These are phyloP conservation scores for Ascidia mentula DNA, from an alignment of 23 tunicate species.

Conservation along the genomic window DNA sequence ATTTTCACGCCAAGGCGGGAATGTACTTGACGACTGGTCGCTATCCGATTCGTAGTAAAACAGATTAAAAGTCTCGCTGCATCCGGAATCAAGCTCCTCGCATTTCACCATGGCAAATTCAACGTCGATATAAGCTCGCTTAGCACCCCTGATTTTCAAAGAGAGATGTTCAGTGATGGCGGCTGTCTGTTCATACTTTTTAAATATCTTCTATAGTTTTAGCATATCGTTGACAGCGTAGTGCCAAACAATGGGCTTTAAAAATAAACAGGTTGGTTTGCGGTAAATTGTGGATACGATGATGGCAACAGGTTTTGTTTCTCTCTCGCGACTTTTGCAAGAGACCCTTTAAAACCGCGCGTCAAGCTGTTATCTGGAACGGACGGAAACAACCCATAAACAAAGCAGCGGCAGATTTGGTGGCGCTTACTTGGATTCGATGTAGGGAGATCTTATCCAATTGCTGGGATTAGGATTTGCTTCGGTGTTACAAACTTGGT, in stretches of 20 bases:
- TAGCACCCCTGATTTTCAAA: conserved; percentile 59
- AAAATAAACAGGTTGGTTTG: no score
- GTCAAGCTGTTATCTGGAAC: conserved; percentile 5
- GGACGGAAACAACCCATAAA: neutral
- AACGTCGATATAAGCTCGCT: conserved; percentile 79
- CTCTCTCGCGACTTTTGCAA: no score
- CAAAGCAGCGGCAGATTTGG: neutral
- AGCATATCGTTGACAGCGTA: no score
- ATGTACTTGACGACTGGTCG: conserved; percentile 66
- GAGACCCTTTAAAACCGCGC: neutral
- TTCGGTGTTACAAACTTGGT: conserved; percentile 67
- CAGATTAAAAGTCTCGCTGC: conserved; percentile 74
- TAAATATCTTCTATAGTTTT: no score
- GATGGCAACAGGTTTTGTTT: no score
- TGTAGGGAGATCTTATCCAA: conserved; percentile 81
- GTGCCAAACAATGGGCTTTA: no score
- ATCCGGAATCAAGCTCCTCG: conserved; percentile 36
- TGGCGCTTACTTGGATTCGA: conserved; percentile 44
- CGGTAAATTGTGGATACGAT: no score
- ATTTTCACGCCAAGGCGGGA: conserved; percentile 76
- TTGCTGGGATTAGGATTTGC: conserved; percentile 26
- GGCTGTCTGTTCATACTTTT: no score
- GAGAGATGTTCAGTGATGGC: no score
- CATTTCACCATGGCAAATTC: conserved; percentile 84
- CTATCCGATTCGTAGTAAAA: conserved; percentile 57